Percentiles rank a stretch among this genome's conserved stretches.
phyloP scores from a whole-genome alignment of 2,113 vertebrate genomes.

The Pongo pygmaeus region DNA sequence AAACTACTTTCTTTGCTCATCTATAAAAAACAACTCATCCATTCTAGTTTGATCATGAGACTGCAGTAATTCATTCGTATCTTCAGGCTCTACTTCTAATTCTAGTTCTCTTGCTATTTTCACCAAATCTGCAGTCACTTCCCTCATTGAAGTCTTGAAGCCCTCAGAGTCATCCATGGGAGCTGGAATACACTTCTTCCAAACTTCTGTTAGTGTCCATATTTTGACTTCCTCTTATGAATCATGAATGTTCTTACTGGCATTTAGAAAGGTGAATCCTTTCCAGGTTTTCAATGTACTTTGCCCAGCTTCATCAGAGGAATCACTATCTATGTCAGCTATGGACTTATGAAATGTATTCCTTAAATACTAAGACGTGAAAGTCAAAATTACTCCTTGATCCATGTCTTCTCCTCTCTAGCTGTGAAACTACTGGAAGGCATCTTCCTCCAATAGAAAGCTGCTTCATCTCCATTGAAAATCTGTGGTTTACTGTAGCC shows the following conservation, averaged over 20 bases:
- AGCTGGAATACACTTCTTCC: background rate
- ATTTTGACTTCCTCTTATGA: background rate
- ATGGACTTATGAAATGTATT: background rate
- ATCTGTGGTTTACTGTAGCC: background rate
- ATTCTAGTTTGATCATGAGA: background rate
- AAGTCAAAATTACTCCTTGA: background rate
- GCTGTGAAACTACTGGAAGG: background rate
- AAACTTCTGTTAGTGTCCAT: background rate
- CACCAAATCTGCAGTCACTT: background rate
- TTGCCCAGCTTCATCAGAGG: background rate
- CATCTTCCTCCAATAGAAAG: background rate
- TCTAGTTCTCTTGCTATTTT: background rate
- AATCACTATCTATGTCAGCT: background rate
- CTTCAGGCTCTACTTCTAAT: background rate
- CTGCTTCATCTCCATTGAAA: background rate
- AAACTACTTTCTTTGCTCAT: background rate
- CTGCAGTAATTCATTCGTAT: background rate
- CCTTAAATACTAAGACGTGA: background rate
- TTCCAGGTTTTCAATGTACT: background rate
- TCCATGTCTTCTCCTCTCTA: background rate
- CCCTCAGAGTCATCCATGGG: background rate
- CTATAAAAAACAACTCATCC: background rate
- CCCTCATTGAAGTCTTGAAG: background rate
- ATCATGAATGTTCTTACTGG: background rate
- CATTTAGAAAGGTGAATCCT: background rate